Evolutionary conservation across 2,113 vertebrate genomes (phyloP).

Genomic region (Cathartes aura): DNA sequence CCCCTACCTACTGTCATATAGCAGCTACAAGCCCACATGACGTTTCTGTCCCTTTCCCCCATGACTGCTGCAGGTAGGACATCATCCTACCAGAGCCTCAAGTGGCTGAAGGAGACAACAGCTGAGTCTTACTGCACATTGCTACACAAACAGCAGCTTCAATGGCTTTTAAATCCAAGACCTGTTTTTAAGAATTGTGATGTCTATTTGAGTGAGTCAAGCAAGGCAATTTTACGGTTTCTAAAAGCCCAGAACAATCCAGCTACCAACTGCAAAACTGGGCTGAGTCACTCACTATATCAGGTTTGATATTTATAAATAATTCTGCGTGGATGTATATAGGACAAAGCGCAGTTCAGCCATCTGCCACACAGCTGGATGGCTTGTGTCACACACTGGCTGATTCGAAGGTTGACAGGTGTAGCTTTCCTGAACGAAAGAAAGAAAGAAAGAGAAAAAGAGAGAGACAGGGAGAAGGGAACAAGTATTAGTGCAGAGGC

Average conservation of each 20-base stretch:
- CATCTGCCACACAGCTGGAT: conserved; percentile 17
- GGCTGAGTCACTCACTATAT: neutral
- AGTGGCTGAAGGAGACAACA: neutral
- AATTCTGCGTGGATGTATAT: neutral
- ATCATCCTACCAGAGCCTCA: neutral
- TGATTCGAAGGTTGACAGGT: neutral
- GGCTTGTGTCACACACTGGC: neutral
- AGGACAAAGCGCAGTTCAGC: neutral
- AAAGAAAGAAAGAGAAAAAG: neutral
- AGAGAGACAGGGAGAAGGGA: neutral
- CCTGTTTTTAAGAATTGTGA: neutral
- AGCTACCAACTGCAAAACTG: neutral
- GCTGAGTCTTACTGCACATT: neutral
- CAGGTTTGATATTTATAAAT: neutral
- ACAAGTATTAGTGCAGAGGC: neutral
- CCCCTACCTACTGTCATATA: neutral
- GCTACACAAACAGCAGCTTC: neutral
- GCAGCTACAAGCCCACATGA: neutral
- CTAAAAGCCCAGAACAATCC: neutral
- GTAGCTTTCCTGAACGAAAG: neutral
- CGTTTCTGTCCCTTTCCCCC: neutral
- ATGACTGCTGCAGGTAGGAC: neutral
- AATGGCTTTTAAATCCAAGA: neutral
- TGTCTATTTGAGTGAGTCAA: neutral
- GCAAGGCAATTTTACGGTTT: neutral